Evolutionary conservation across 2,888 invertebrate species (phyloP).

Genomic region (Tortricodes alternella): DNA sequence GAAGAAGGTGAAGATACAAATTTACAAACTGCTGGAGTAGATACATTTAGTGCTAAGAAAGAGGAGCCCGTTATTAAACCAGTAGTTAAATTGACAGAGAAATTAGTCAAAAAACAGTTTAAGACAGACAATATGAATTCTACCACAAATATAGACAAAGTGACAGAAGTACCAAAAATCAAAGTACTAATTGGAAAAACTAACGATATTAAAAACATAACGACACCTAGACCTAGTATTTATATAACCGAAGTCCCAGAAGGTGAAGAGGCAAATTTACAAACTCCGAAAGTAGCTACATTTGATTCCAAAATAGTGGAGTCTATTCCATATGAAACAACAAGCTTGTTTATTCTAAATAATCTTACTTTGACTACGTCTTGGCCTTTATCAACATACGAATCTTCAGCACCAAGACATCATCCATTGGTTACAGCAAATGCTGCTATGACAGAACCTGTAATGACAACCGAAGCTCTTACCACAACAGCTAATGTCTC

Average conservation of each 20-base stretch:
- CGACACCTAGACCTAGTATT: constrained; percentile 37
- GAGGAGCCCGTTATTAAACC: no score
- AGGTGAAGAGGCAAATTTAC: constrained; percentile 74
- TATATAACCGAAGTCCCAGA: constrained; percentile 50
- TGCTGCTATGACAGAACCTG: constrained; percentile 6
- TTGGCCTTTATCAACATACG: constrained; percentile 12
- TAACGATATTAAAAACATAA: constrained; percentile 50
- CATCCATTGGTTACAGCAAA: constrained; percentile 27
- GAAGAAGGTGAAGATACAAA: no score
- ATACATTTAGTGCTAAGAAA: constrained; percentile 4
- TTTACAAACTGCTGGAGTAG: constrained; percentile 13
- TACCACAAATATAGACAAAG: constrained; percentile 32
- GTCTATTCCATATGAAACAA: background rate
- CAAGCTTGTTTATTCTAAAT: background rate
- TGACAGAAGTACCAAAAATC: constrained; percentile 25
- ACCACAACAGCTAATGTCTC: constrained; percentile 31
- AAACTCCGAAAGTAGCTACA: no score
- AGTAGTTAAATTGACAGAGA: constrained; percentile 1
- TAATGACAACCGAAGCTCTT: constrained; percentile 16
- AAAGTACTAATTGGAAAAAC: constrained; percentile 24
- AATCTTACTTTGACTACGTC: constrained; percentile 16
- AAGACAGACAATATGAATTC: constrained; percentile 26
- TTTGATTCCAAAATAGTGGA: no score
- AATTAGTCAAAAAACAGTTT: background rate
- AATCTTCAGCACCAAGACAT: constrained; percentile 6